Evolutionary conservation across 2,113 vertebrate genomes (phyloP).

Genomic region (Dolichallabes microphthalmus): DNA sequence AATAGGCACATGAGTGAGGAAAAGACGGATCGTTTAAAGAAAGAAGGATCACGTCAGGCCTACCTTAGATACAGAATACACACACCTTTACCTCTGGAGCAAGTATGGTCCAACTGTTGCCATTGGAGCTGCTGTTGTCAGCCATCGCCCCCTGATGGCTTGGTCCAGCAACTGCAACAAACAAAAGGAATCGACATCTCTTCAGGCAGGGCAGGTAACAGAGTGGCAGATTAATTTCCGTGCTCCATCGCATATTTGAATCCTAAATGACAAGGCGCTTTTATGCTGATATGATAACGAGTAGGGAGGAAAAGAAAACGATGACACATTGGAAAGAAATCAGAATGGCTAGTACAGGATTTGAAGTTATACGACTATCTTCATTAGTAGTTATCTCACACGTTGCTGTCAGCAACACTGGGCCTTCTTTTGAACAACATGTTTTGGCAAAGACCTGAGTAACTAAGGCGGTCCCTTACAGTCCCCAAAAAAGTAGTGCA

Average conservation of each 20-base stretch:
- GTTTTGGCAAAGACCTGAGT: conserved; percentile 68
- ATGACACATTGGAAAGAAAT: background rate
- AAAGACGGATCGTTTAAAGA: background rate
- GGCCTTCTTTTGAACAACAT: conserved; percentile 56
- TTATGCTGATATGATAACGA: background rate
- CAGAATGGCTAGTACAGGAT: background rate
- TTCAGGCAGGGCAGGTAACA: background rate
- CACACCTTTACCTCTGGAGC: conserved; percentile 65
- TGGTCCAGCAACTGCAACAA: conserved; percentile 63
- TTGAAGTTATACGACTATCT: background rate
- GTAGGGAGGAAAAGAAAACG: background rate
- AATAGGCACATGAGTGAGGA: background rate
- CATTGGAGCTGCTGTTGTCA: conserved; percentile 59
- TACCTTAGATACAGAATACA: conserved; percentile 10
- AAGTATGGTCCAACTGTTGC: conserved; percentile 75
- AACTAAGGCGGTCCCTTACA: conserved; percentile 64
- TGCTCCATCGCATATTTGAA: background rate
- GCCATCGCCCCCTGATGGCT: conserved; percentile 70
- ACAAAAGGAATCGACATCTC: conserved; percentile 18
- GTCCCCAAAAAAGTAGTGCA: background rate
- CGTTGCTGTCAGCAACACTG: conserved; percentile 22
- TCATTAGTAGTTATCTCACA: conserved; percentile 48
- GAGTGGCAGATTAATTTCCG: conserved; percentile 10
- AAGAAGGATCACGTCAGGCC: background rate
- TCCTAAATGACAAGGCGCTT: background rate